Percentiles rank a stretch among this genome's conserved stretches.
Conservation (phyloP, 1,140 invertebrate genomes). For the Papilio polytes region DNA sequence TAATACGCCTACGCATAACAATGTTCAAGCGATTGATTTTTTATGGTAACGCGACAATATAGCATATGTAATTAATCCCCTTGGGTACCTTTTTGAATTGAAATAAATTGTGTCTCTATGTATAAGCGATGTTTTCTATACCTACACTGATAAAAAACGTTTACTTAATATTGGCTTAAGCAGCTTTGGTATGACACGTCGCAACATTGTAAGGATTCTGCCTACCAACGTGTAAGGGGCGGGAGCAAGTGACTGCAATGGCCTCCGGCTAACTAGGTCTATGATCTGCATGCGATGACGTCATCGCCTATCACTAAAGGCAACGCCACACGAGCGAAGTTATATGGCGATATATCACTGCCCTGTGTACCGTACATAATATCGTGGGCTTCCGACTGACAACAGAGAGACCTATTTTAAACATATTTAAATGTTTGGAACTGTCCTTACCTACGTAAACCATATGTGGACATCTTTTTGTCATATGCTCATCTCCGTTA, state of each 20-base stretch:
- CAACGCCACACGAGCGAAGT: background rate
- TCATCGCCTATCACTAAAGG: background rate
- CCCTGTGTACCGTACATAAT: background rate
- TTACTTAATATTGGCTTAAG: background rate
- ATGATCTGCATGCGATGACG: conserved; percentile 8
- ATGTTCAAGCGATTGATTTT: background rate
- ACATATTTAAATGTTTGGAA: no score
- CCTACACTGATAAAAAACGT: background rate
- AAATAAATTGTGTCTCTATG: no score
- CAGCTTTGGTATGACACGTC: background rate
- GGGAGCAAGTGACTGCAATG: background rate
- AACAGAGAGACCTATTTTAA: no score
- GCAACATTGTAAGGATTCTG: conserved; percentile 11
- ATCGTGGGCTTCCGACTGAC: no score
- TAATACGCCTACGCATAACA: conserved; percentile 5
- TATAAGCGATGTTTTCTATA: no score
- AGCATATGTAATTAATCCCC: background rate
- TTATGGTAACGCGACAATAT: background rate
- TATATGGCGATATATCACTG: background rate
- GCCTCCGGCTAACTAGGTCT: conserved; percentile 18
- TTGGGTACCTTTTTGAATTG: background rate
- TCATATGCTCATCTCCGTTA: no score
- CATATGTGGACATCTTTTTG: no score
- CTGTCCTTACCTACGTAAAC: no score
- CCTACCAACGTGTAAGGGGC: background rate